phyloP scores from a whole-genome alignment of 2,113 vertebrate genomes.

The Psittacus erithacus region DNA sequence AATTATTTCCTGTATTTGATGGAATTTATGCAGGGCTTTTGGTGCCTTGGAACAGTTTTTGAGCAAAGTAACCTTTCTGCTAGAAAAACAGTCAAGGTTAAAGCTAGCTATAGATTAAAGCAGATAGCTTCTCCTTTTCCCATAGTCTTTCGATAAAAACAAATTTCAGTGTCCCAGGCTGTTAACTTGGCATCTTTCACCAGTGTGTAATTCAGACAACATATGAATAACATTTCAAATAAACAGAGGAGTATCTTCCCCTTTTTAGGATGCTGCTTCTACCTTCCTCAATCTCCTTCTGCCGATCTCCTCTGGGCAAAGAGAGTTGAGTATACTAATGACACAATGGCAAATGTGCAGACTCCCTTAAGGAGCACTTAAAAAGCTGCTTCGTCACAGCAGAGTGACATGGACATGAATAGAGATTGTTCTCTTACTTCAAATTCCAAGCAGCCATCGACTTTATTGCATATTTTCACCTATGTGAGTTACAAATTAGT shows the following conservation, averaged over 20 bases:
- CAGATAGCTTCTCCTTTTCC: neutral
- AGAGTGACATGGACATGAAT: neutral
- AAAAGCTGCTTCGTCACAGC: slow-evolving; percentile 22
- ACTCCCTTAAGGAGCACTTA: neutral
- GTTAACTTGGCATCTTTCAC: neutral
- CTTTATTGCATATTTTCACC: slow-evolving; percentile 21
- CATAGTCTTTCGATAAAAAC: neutral
- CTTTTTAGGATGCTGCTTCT: neutral
- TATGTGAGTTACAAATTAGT: slow-evolving; percentile 34
- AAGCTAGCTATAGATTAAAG: neutral
- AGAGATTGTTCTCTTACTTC: neutral
- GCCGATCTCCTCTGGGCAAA: neutral
- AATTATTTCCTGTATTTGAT: neutral
- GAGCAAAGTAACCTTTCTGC: neutral
- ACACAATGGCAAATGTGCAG: neutral
- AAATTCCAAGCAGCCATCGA: neutral
- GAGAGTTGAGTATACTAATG: neutral
- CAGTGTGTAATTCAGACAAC: neutral
- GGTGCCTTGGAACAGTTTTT: neutral
- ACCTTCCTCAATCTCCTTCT: neutral
- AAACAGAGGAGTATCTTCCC: neutral
- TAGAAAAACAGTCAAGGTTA: neutral
- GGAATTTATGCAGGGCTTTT: neutral
- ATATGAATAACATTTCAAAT: neutral
- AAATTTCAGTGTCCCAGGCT: neutral